Base-by-base conservation (phyloP, 92 coral and sea anemone species). In the Zoanthus sansibaricus region DNA sequence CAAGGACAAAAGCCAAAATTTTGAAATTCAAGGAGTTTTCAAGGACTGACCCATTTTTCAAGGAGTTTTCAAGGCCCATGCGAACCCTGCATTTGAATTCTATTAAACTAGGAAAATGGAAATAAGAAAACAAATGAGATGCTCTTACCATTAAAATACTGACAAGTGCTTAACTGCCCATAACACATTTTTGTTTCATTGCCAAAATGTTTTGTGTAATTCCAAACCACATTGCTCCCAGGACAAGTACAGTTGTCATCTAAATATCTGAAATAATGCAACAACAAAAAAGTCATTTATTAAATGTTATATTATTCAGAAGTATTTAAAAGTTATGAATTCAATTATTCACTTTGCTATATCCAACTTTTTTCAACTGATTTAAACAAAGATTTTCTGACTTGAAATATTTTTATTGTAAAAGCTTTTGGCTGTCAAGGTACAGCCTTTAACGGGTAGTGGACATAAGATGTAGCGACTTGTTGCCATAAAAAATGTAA, bases 141-240 rank as follows among this genome's bases (percentile, higher is more conserved):
- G 10, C 25, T 67, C 90, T 64, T 91, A 94, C 98, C 92, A 86
- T 94, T 94, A 31, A 90, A 83, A 7, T 77, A 64, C 59, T 77
- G 55, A 55, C 98, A 94, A 55, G 92, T 78, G 66, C 83, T 67
- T 54, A 64, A 44, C 62, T 93, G 95, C 10, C 78, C 90, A 14
- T 78, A 33, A 82, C 98, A 94, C 76, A 62, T 69, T 46, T 42
- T 71, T 85, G 89, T 71, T 18, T 58, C 25, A 1, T 71, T 86
- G 55, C 14, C 46, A 31, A 48, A 42, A 20, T 54, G 47, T 64
- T 17, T 3, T 21, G 88, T 67, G 48, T 42, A 17, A 15, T 86
- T 89, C 98, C 98, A 94, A 31, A 94, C 56, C 64, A 46, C 18
- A 66, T 83, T 86, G 4, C 95, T 89, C 45, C 98, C 95, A 16